phyloP scores from a whole-genome alignment of 2,113 vertebrate species.

The Passer domesticus region DNA sequence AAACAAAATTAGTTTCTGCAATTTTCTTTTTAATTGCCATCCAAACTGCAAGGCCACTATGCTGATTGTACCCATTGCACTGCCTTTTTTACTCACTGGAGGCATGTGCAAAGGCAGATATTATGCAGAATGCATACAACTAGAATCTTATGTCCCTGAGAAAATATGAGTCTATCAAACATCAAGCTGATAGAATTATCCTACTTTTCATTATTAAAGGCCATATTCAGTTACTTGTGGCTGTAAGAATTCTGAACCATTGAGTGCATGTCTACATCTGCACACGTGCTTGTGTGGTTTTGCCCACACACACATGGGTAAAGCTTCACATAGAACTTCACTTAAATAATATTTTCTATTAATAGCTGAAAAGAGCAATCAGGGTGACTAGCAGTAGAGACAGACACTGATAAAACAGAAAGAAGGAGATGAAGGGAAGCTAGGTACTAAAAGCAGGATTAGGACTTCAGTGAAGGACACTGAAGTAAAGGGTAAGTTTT shows the following conservation, averaged over 20 bases:
- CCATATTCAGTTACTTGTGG: background rate
- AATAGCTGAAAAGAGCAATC: background rate
- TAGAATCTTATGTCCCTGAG: background rate
- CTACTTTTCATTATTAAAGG: background rate
- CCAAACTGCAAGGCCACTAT: background rate
- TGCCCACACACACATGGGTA: accelerated
- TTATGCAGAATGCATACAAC: background rate
- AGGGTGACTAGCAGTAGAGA: background rate
- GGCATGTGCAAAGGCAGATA: background rate
- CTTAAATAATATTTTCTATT: background rate
- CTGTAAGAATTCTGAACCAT: background rate
- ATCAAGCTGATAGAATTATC: background rate
- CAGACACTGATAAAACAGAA: background rate
- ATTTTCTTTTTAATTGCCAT: background rate
- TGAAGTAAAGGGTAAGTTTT: background rate
- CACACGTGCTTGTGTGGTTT: accelerated
- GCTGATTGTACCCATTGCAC: background rate
- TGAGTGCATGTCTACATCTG: background rate
- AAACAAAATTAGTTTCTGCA: background rate
- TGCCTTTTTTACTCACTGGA: background rate
- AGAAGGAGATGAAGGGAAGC: background rate
- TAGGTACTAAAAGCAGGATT: background rate
- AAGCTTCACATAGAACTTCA: background rate
- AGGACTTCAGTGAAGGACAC: background rate
- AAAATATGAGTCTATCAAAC: background rate